Percentiles rank a stretch among this genome's conserved stretches.
phyloP scores from a whole-genome alignment of 2,113 vertebrate species.

The Poicephalus gulielmi region DNA sequence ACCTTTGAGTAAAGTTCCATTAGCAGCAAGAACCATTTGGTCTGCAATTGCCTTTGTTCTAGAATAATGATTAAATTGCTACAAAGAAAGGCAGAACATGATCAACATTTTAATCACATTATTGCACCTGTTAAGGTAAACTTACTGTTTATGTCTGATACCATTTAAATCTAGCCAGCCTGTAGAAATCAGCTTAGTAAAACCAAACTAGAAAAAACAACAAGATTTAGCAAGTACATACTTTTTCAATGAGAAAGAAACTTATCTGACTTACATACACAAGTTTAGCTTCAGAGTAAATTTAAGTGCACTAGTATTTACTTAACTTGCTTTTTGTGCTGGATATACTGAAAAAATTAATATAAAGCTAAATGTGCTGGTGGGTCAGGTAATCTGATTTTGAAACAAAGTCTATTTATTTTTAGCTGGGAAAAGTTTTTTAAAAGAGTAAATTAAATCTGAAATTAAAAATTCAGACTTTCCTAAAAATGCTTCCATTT shows the following conservation, averaged over 20 bases:
- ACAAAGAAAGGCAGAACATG: conserved; percentile 12
- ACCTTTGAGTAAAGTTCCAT: conserved; percentile 86
- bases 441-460: background rate
- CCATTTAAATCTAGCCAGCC: background rate
- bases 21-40: conserved; percentile 85
- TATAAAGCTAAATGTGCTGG: background rate
- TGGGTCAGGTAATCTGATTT: background rate
- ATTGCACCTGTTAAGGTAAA: background rate
- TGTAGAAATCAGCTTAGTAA: background rate
- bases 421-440: background rate
- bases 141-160: background rate
- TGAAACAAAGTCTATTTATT: background rate
- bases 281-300: background rate
- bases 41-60: conserved; percentile 93
- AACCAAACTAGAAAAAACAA: background rate
- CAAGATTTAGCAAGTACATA: background rate
- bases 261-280: background rate
- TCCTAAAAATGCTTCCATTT: background rate
- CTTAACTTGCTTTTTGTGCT: background rate
- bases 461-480: background rate
- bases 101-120: background rate
- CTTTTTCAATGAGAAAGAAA: background rate
- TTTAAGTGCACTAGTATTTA: background rate
- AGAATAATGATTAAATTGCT: conserved; percentile 95
- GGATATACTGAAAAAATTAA: background rate